Evolutionary conservation across 2,113 vertebrate species (phyloP).

Genomic region (Zapus hudsonius): DNA sequence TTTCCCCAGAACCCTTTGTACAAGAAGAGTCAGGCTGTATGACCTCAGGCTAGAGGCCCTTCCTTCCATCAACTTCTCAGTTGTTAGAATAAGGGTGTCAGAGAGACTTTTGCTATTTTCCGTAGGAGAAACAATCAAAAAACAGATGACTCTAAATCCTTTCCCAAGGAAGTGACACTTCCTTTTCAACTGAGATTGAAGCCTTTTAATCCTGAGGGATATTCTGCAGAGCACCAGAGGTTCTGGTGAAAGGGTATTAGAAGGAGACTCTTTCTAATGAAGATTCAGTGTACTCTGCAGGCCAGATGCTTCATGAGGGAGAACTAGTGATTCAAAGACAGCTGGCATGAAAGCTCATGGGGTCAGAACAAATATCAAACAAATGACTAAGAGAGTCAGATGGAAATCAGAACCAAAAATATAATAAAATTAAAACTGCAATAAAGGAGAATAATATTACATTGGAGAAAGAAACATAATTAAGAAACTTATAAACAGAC

Average conservation of each 20-base stretch:
- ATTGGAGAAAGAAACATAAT: neutral
- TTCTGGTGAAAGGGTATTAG: neutral
- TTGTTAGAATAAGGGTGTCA: neutral
- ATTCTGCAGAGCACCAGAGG: neutral
- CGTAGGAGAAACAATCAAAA: neutral
- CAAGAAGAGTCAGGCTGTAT: neutral
- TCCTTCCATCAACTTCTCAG: neutral
- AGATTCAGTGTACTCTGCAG: neutral
- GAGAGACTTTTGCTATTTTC: neutral
- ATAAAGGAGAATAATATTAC: neutral
- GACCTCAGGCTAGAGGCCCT: neutral
- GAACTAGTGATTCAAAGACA: neutral
- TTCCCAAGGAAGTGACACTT: neutral
- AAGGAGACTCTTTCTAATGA: neutral
- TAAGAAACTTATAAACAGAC: neutral
- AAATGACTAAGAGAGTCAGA: neutral
- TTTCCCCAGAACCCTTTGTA: neutral
- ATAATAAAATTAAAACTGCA: neutral
- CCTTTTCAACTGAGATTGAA: neutral
- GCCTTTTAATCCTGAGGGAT: neutral
- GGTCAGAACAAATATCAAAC: neutral
- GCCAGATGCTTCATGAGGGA: neutral
- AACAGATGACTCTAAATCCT: neutral
- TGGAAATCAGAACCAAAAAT: neutral
- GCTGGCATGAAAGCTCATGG: neutral